Base-by-base conservation (phyloP, 2,113 vertebrate species). In the Siphamia tubifer region DNA sequence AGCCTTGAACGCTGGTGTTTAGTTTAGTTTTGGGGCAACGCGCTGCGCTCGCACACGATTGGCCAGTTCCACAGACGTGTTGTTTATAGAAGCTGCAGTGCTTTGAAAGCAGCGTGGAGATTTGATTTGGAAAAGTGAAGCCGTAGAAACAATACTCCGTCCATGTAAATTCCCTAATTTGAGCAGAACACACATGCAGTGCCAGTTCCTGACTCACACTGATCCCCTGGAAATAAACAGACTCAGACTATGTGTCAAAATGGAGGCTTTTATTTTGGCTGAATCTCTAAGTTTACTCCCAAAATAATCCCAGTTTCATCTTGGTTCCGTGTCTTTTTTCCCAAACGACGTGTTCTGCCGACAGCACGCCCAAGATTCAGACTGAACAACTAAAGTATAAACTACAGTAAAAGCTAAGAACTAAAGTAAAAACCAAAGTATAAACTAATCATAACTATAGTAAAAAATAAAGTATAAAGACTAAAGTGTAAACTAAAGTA, bases 81-180 rank as follows among this genome's bases (percentile, higher is more conserved):
- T 44, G 38, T 48, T 34, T 57, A 57, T 45, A 39, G 28, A 20
- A 15, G 36, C 36, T 16, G 25, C 4, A 4, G 15, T 43, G 19
- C 27, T 40, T 31, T 28, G 61, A 34, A 35, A 43, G 35, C 35
- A 13, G 21, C 27, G 49, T 42, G 16, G 79, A 76, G 12, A 0
- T 81, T 68, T 68, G 47, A 81, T 78, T 53, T 65, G 40, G 54
- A 66, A 54, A 79, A 25, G 39, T 52, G 9, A 30, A 65, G 49
- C 40, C 24, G 25, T 32, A 53, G 24, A 13, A 68, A 49, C 51
- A 55, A 58, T 32, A 4, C 12, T n/a, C 25, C 32, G 6, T 31
- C n/a, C 27, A 38, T 77, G 38, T 58, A 71, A 61, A 67, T 30
- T 40, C 56, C 40, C 16, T 19, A 11, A 70, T 57, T 51, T 42